These are phyloP conservation scores for Menura novaehollandiae DNA, from an alignment of 2,113 vertebrate species.

Conservation along the genomic window DNA sequence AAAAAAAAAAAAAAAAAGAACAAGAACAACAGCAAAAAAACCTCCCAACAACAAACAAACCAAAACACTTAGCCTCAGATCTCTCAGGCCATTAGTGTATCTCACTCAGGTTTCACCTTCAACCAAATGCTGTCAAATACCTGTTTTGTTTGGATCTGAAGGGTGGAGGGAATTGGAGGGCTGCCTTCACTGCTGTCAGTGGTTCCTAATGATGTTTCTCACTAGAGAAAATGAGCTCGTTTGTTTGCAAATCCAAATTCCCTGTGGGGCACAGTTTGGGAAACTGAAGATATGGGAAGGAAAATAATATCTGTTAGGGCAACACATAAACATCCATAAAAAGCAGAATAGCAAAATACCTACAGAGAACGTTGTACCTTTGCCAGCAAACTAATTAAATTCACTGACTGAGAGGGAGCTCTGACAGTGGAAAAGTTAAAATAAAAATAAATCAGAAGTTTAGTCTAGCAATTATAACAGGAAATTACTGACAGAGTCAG, in stretches of 20 bases:
- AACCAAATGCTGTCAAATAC: not conserved
- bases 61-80: not conserved
- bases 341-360: conserved; percentile 24
- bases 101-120: not conserved
- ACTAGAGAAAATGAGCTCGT: conserved; percentile 24
- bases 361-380: not conserved
- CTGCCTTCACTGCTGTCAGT: conserved; percentile 4
- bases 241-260: conserved; percentile 9
- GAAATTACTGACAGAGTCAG: not conserved
- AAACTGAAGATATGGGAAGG: conserved; percentile 22
- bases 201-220: conserved; percentile 21
- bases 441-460: conserved; percentile 50
- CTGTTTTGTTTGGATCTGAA: conserved; percentile 15
- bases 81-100: not conserved
- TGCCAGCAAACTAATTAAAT: conserved; percentile 33
- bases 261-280: not conserved
- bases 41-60: not conserved
- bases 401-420: not conserved
- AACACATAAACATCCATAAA: conserved; percentile 3
- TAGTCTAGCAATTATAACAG: conserved; percentile 22
- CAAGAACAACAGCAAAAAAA: not conserved
- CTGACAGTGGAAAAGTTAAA: not conserved
- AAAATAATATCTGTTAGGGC: not conserved
- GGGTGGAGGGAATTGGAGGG: not conserved
- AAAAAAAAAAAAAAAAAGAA: not conserved